Evolutionary conservation across 2,113 vertebrate genomes (phyloP).

Genomic region (Cyprinodon tularosa): DNA sequence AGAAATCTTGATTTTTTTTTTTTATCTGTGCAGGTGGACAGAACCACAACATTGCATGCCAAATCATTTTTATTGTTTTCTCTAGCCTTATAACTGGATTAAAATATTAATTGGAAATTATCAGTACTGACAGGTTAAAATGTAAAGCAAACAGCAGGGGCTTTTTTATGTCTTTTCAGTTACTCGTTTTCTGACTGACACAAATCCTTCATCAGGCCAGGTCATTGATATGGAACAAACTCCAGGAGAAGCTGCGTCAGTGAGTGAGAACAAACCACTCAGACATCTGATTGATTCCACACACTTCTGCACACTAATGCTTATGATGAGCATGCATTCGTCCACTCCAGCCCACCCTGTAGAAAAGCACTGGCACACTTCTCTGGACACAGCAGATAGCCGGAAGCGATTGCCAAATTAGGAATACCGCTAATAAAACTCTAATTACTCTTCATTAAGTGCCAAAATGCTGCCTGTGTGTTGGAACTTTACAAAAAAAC

Average conservation of each 20-base stretch:
- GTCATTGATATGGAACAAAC: slow-evolving; percentile 28
- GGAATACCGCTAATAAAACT: not conserved
- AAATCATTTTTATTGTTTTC: not conserved
- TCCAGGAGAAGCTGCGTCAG: slow-evolving; percentile 42
- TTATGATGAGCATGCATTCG: not conserved
- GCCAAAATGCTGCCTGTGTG: slow-evolving; percentile 42
- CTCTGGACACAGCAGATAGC: slow-evolving; percentile 5
- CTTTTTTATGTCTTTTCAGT: slow-evolving; percentile 22
- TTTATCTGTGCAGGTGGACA: not conserved
- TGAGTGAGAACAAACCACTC: slow-evolving; percentile 11
- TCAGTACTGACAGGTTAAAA: not conserved
- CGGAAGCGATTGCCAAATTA: slow-evolving; percentile 10
- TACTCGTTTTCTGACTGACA: slow-evolving; percentile 24
- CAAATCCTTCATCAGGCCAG: slow-evolving; percentile 21
- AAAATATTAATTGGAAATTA: not conserved
- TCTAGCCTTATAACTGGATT: not conserved
- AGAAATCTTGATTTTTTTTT: not conserved
- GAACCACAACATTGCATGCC: slow-evolving; percentile 10
- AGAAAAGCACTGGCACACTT: slow-evolving; percentile 1
- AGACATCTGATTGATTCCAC: slow-evolving; percentile 10
- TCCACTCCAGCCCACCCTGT: slow-evolving; percentile 17
- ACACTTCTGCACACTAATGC: slow-evolving; percentile 1
- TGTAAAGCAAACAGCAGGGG: not conserved
- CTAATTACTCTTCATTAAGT: slow-evolving; percentile 1
- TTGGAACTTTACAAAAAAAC: slow-evolving; percentile 42